phyloP scores from a whole-genome alignment of 2,797 vertebrate genomes.

The Xiphorhynchus erythropygius region DNA sequence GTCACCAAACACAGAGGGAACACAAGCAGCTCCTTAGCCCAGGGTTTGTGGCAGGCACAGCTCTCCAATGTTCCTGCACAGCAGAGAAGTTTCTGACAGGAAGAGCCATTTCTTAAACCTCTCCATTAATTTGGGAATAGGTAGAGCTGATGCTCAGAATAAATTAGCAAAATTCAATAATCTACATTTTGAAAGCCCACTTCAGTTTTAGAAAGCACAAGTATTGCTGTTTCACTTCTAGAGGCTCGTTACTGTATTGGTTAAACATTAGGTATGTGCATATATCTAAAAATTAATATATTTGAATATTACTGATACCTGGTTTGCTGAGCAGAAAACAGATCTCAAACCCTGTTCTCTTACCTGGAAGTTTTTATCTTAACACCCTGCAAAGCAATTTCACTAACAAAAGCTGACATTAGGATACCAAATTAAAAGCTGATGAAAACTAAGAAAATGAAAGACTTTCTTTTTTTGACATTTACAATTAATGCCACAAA shows the following conservation, averaged over 20 bases:
- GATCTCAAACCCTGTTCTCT: not conserved
- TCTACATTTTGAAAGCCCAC: not conserved
- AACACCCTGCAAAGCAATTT: constrained; percentile 17
- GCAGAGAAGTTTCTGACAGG: not conserved
- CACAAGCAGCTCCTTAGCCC: not conserved
- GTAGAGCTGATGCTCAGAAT: not conserved
- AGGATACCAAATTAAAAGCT: constrained; percentile 58
- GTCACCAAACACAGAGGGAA: too few species aligned
- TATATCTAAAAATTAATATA: not conserved
- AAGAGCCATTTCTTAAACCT: not conserved
- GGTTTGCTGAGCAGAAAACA: not conserved
- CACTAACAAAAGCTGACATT: constrained; percentile 20
- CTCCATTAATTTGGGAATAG: not conserved
- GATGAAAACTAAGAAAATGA: constrained; percentile 38
- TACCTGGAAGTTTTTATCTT: constrained; percentile 23
- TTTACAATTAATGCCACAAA: constrained; percentile 71
- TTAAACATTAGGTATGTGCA: not conserved
- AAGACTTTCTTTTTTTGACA: constrained; percentile 50
- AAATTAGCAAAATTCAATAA: not conserved
- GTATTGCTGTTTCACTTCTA: not conserved
- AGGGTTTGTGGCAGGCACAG: fast-evolving
- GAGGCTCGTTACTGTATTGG: not conserved
- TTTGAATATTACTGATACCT: not conserved
- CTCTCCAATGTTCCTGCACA: not conserved
- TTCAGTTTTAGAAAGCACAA: not conserved